Conservation (phyloP, 2,113 vertebrate genomes). For the Verasper variegatus region DNA sequence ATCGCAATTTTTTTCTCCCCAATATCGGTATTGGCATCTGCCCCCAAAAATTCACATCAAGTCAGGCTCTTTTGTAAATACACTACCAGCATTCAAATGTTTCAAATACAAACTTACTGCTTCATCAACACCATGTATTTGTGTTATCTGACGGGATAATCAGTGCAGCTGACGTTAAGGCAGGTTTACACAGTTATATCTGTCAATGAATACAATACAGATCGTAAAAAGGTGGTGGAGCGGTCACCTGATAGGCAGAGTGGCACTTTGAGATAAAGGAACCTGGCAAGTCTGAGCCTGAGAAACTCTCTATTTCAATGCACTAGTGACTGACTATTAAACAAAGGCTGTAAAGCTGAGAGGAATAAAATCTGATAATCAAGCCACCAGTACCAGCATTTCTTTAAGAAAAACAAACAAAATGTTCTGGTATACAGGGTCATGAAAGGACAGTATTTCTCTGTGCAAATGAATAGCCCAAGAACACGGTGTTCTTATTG, state of each 20-base stretch:
- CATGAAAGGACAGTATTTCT: background rate
- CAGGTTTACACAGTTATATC: background rate
- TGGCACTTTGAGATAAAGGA: slow-evolving; percentile 1
- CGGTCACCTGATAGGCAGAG: slow-evolving; percentile 6
- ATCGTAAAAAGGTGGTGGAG: background rate
- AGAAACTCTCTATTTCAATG: slow-evolving; percentile 10
- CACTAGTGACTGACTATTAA: slow-evolving; percentile 1
- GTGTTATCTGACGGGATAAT: slow-evolving; percentile 23
- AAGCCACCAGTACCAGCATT: background rate
- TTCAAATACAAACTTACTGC: too few relatives aligned
- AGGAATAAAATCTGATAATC: slow-evolving; percentile 7
- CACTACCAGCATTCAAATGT: background rate
- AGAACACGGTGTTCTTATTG: background rate
- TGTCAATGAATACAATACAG: slow-evolving; percentile 22
- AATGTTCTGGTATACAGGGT: slow-evolving; percentile 15
- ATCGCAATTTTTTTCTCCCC: too few relatives aligned
- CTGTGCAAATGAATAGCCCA: background rate
- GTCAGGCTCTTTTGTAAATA: background rate
- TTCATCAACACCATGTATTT: background rate
- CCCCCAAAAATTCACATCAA: too few relatives aligned
- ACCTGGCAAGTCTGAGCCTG: slow-evolving; percentile 59
- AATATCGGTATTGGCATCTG: too few relatives aligned
- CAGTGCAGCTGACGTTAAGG: background rate
- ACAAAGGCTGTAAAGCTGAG: background rate
- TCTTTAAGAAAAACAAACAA: slow-evolving; percentile 18